Percentiles rank a stretch among this genome's conserved stretches.
These are phyloP conservation scores for Polydrusus pterygomalis DNA, from an alignment of 2,888 invertebrate genomes.

Conservation along the genomic window DNA sequence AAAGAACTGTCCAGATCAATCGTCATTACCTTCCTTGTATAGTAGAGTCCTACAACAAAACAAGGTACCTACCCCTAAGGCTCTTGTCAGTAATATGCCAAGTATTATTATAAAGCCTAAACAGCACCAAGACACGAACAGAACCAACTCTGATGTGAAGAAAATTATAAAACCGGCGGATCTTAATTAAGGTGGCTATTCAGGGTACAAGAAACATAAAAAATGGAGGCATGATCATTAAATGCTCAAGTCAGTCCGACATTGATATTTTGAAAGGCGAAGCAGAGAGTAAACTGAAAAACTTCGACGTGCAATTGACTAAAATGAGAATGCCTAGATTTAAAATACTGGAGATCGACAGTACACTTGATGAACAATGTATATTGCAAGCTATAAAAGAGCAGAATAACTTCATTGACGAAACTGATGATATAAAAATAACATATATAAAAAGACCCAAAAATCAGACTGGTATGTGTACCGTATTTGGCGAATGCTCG, in stretches of 20 bases:
- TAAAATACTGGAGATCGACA: too few relatives aligned
- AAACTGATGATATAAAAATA: too few relatives aligned
- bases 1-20: background rate
- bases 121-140: constrained; percentile 1
- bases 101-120: constrained; percentile 21
- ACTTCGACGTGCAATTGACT: constrained; percentile 11
- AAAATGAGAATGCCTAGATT: too few relatives aligned
- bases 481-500: too few relatives aligned
- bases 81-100: background rate
- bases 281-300: constrained; percentile 20
- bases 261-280: too few relatives aligned
- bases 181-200: constrained; percentile 5
- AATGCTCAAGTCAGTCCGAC: too few relatives aligned
- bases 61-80: background rate
- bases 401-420: too few relatives aligned
- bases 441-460: too few relatives aligned
- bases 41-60: background rate
- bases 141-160: constrained; percentile 18
- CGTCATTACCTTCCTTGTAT: constrained; percentile 2
- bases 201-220: background rate
- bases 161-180: constrained; percentile 7
- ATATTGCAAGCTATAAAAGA: too few relatives aligned
- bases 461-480: too few relatives aligned
- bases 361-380: too few relatives aligned
- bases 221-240: too few relatives aligned